Percentiles rank a stretch among this genome's conserved stretches.
These are phyloP conservation scores for Melitaea athalia DNA, from an alignment of 2,888 invertebrate genomes.

Conservation along the genomic window DNA sequence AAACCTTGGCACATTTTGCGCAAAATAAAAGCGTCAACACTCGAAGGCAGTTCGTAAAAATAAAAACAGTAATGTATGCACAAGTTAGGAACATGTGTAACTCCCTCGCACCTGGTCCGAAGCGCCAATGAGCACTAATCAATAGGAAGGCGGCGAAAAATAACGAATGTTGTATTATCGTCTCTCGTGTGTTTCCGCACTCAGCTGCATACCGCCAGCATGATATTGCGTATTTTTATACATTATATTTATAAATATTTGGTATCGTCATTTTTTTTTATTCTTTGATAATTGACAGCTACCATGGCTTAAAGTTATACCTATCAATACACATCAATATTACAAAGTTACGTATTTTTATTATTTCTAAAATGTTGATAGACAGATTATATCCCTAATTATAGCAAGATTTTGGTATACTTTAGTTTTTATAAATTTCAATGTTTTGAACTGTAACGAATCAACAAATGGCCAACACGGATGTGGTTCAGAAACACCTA, in stretches of 20 bases:
- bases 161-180: conserved; percentile 78
- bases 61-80: conserved; percentile 14
- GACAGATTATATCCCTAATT: too few species aligned
- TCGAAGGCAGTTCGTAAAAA: background rate
- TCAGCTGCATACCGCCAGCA: conserved; percentile 31
- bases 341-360: too few species aligned
- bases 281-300: background rate
- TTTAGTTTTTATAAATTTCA: too few species aligned
- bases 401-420: too few species aligned
- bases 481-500: too few species aligned
- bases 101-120: conserved; percentile 35
- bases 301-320: background rate
- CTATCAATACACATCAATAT: too few species aligned
- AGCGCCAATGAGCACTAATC: conserved; percentile 75
- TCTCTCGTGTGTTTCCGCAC: conserved; percentile 71
- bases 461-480: too few species aligned
- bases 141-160: conserved; percentile 80
- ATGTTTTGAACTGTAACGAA: too few species aligned
- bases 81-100: conserved; percentile 24
- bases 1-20: background rate
- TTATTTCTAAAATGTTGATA: too few species aligned
- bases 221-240: background rate
- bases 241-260: background rate
- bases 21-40: conserved; percentile 10
- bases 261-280: background rate